Conservation (phyloP, 2,797 vertebrate species). For the Anomalospiza imberbis region DNA sequence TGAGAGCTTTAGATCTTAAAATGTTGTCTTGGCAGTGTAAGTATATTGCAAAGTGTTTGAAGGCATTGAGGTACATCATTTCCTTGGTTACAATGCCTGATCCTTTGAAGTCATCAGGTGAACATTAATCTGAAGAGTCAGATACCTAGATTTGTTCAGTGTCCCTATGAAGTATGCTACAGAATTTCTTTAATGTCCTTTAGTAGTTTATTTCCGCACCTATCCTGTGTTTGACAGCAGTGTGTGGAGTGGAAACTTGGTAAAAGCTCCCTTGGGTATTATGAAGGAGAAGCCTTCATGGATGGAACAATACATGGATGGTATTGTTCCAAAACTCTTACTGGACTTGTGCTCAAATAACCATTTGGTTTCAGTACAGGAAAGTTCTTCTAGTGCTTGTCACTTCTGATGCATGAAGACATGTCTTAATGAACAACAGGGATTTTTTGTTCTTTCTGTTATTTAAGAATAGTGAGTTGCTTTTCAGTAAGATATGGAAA, state of each 20-base stretch:
- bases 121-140: neutral
- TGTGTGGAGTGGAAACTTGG: neutral
- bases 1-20: neutral
- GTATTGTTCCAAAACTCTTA: neutral
- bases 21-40: neutral
- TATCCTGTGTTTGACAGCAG: neutral
- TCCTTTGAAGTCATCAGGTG: neutral
- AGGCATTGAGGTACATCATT: neutral
- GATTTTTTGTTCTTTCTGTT: neutral
- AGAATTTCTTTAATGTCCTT: neutral
- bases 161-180: neutral
- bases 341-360: neutral
- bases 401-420: neutral
- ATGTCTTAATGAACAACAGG: neutral
- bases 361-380: neutral
- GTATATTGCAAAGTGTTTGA: neutral
- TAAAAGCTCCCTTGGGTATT: neutral
- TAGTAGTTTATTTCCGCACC: neutral
- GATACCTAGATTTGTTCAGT: neutral
- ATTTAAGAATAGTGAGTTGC: neutral
- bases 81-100: neutral
- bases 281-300: neutral
- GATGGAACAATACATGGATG: neutral
- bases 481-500: neutral
- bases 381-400: neutral